These are phyloP conservation scores for Erpobdella octoculata DNA, from an alignment of 2,888 invertebrate species.

Conservation along the genomic window DNA sequence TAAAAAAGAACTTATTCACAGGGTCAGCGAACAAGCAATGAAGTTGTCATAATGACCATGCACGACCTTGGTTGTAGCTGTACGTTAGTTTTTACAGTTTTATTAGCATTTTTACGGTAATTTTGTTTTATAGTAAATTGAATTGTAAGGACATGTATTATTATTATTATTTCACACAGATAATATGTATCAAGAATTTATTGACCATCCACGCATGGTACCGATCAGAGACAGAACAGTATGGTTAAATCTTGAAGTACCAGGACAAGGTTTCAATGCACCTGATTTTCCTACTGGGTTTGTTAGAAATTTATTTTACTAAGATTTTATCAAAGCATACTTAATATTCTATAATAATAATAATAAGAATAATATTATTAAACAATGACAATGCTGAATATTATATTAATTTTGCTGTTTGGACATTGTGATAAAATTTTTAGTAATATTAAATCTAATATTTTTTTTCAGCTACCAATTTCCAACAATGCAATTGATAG, in stretches of 20 bases:
- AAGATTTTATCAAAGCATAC: no score
- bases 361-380: no score
- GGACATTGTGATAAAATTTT: no score
- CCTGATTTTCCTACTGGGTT: conserved; percentile 67
- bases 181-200: conserved; percentile 72
- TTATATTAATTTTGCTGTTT: neutral
- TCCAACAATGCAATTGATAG: conserved; percentile 71
- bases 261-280: conserved; percentile 72
- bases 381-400: neutral
- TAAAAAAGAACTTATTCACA: no score
- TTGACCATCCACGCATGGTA: conserved; percentile 71
- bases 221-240: conserved; percentile 76
- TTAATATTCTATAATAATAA: no score
- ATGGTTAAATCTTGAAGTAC: conserved; percentile 72
- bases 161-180: no score
- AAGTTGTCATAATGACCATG: conserved; percentile 28
- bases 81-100: no score
- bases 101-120: no score
- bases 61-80: conserved; percentile 31
- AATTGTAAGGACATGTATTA: no score
- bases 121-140: no score
- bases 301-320: conserved; percentile 39
- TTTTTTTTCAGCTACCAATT: conserved; percentile 62
- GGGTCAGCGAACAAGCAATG: conserved; percentile 24
- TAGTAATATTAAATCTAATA: no score